These are phyloP conservation scores for Scomber colias DNA, from an alignment of 2,113 vertebrate species.

Conservation along the genomic window DNA sequence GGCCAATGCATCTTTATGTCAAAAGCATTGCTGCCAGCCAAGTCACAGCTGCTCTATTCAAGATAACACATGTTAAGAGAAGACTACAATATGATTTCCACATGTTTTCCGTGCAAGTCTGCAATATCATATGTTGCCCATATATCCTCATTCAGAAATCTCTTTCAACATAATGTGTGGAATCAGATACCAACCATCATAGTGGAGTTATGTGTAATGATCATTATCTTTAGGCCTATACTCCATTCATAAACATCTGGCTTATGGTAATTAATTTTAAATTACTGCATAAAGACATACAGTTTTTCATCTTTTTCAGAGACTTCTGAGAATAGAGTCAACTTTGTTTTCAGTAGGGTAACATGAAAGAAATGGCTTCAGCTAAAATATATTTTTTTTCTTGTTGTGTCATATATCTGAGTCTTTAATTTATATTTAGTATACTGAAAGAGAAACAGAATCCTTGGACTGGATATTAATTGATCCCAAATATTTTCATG, in stretches of 20 bases:
- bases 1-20: slow-evolving; percentile 53
- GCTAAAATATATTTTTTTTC: background rate
- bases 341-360: background rate
- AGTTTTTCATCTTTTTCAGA: background rate
- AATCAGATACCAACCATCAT: background rate
- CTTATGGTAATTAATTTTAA: background rate
- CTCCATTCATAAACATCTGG: background rate
- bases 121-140: slow-evolving; percentile 29
- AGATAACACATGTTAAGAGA: slow-evolving; percentile 71
- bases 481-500: background rate
- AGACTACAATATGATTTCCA: slow-evolving; percentile 58
- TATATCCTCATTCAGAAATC: slow-evolving; percentile 53
- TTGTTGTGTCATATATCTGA: background rate
- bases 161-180: slow-evolving; percentile 6
- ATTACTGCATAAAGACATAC: background rate
- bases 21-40: slow-evolving; percentile 52
- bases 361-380: background rate
- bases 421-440: background rate
- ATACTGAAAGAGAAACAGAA: background rate
- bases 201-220: too few relatives aligned
- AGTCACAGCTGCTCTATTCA: slow-evolving; percentile 65
- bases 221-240: background rate
- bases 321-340: background rate
- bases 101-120: slow-evolving; percentile 57
- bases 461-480: background rate